These are phyloP conservation scores for Nothocercus julius DNA, from an alignment of 2,113 vertebrate species.

Conservation along the genomic window DNA sequence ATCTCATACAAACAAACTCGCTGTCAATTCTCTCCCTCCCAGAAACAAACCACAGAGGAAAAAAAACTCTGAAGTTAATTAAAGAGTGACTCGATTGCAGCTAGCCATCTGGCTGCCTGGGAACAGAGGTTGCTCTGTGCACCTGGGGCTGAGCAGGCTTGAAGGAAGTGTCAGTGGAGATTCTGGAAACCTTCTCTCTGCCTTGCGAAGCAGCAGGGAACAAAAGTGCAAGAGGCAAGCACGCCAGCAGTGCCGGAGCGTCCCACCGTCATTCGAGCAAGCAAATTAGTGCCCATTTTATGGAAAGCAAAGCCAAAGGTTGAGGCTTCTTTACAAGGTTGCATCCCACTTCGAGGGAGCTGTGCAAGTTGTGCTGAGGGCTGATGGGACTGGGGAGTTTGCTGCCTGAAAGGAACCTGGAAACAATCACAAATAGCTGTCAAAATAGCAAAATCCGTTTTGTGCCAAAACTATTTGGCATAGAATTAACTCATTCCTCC, in stretches of 20 bases:
- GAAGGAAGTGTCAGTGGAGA: background rate
- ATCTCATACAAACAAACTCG: slow-evolving; percentile 1
- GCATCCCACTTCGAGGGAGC: background rate
- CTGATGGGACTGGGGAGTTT: background rate
- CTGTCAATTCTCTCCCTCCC: background rate
- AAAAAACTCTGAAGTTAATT: slow-evolving; percentile 6
- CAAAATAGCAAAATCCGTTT: background rate
- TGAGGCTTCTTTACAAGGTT: background rate
- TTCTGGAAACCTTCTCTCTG: background rate
- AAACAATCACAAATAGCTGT: background rate
- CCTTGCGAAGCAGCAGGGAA: background rate
- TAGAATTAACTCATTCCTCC: background rate
- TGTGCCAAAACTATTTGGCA: background rate
- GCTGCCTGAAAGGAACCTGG: background rate
- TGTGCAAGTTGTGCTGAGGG: background rate
- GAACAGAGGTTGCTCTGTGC: slow-evolving; percentile 28
- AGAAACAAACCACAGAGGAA: slow-evolving; percentile 4
- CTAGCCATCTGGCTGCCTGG: slow-evolving; percentile 43
- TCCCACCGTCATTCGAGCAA: background rate
- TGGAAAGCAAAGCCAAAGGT: background rate
- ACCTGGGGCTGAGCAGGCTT: background rate
- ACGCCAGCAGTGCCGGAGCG: background rate
- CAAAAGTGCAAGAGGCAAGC: background rate
- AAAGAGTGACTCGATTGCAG: slow-evolving; percentile 22
- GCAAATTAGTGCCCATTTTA: background rate